Percentiles rank a stretch among this genome's conserved stretches.
Evolutionary conservation across 2,797 vertebrate species (phyloP).

Genomic region (Lateolabrax maculatus): DNA sequence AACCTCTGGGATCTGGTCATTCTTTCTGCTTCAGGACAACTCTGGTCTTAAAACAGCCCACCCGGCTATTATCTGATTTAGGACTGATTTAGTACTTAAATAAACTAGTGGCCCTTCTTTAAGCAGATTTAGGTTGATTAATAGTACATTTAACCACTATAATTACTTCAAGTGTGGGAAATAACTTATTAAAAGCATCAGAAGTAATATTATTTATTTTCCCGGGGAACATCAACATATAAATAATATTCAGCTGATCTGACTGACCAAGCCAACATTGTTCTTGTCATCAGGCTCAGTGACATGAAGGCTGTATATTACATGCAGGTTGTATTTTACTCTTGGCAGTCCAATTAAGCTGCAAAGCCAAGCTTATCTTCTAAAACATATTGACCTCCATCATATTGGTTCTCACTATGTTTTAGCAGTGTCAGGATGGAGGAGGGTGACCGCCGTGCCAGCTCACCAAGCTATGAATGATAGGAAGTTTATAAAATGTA

Average conservation of each 20-base stretch:
- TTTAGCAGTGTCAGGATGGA: slow-evolving; percentile 13
- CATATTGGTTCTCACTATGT: slow-evolving; percentile 22
- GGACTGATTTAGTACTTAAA: slow-evolving; percentile 7
- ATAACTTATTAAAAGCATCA: background rate
- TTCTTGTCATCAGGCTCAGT: background rate
- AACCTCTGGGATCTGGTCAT: slow-evolving; percentile 50
- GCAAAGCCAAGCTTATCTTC: slow-evolving; percentile 41
- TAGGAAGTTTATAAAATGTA: slow-evolving; percentile 17
- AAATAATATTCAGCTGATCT: background rate
- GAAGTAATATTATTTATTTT: slow-evolving; percentile 2
- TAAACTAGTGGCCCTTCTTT: background rate
- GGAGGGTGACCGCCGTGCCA: slow-evolving; percentile 4
- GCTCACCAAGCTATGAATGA: slow-evolving; percentile 16
- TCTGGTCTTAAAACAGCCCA: slow-evolving; percentile 23
- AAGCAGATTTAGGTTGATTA: slow-evolving; percentile 4
- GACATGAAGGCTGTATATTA: slow-evolving; percentile 13
- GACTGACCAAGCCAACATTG: slow-evolving; percentile 4
- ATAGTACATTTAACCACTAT: background rate
- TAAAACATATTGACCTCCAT: slow-evolving; percentile 33
- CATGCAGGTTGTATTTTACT: slow-evolving; percentile 13
- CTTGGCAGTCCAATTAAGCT: slow-evolving; percentile 33
- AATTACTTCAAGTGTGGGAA: background rate
- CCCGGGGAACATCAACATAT: background rate
- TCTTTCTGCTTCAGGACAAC: slow-evolving; percentile 42
- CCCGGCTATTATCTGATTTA: slow-evolving; percentile 11